Conservation (phyloP, 1,140 invertebrate genomes). For the Caerostris darwini region DNA sequence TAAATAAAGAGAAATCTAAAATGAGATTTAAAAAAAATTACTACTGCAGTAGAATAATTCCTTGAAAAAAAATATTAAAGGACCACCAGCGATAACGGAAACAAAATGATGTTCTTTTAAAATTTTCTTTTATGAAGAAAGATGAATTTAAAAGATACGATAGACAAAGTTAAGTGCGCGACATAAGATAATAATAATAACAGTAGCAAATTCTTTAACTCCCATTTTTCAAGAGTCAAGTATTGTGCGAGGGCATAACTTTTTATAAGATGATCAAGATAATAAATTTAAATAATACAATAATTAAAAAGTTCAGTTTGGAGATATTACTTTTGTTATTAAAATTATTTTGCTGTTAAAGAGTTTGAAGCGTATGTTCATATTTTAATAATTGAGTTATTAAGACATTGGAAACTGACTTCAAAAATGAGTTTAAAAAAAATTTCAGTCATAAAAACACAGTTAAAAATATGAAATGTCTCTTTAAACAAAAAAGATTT, state of each 20-base stretch:
- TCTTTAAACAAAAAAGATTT: too few species aligned
- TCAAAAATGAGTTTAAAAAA: background rate
- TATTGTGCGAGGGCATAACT: background rate
- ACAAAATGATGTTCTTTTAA: background rate
- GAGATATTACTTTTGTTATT: background rate
- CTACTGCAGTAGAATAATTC: background rate
- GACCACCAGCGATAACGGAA: background rate
- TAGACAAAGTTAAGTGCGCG: background rate
- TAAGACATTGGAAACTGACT: background rate
- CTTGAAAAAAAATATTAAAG: background rate
- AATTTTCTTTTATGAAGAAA: background rate
- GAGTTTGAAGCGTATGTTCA: background rate
- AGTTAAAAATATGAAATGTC: too few species aligned
- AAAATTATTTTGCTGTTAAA: background rate
- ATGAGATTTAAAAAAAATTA: background rate
- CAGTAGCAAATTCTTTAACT: background rate
- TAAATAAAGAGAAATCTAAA: background rate
- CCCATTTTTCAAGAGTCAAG: background rate
- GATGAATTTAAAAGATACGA: background rate
- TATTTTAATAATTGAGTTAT: constrained; percentile 4
- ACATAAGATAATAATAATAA: background rate
- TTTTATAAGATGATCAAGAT: background rate
- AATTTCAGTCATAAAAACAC: background rate
- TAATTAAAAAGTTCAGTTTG: background rate
- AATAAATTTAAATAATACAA: constrained; percentile 14